Evolutionary conservation across 2,888 invertebrate genomes (phyloP).

Genomic region (Athetis lepigone): DNA sequence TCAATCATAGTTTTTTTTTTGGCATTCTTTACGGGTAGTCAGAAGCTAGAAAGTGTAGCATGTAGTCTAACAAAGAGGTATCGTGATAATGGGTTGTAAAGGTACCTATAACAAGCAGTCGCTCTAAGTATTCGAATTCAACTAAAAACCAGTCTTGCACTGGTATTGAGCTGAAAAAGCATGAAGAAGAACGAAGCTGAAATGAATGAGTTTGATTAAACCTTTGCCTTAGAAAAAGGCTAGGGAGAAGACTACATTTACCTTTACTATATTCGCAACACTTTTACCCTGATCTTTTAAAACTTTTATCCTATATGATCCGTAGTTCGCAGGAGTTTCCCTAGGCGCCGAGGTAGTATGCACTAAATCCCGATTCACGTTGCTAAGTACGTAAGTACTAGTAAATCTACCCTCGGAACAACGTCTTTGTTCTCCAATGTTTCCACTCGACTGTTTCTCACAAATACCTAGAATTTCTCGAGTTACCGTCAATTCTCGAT

Average conservation of each 20-base stretch:
- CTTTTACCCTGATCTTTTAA: conserved; percentile 11
- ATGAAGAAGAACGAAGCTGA: too few species aligned
- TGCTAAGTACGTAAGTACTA: conserved; percentile 56
- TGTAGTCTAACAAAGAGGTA: too few species aligned
- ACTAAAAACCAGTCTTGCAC: too few species aligned
- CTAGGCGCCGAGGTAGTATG: conserved; percentile 38
- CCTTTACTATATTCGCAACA: not conserved
- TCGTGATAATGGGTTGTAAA: too few species aligned
- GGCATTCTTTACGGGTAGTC: too few species aligned
- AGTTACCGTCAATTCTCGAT: conserved; percentile 51
- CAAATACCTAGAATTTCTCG: conserved; percentile 33
- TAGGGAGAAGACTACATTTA: not conserved
- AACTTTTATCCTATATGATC: conserved; percentile 50
- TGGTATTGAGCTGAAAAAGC: too few species aligned
- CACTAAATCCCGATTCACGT: conserved; percentile 60
- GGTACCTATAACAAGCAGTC: too few species aligned
- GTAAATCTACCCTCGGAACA: conserved; percentile 51
- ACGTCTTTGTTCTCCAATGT: conserved; percentile 46
- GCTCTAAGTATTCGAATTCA: too few species aligned
- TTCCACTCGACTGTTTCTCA: conserved; percentile 24
- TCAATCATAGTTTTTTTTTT: too few species aligned
- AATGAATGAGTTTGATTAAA: too few species aligned
- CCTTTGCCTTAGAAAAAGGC: too few species aligned
- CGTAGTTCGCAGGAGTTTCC: conserved; percentile 22
- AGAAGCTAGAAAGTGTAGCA: too few species aligned